phyloP scores from a whole-genome alignment of 2,113 vertebrate genomes.

The Tylochromis polylepis region DNA sequence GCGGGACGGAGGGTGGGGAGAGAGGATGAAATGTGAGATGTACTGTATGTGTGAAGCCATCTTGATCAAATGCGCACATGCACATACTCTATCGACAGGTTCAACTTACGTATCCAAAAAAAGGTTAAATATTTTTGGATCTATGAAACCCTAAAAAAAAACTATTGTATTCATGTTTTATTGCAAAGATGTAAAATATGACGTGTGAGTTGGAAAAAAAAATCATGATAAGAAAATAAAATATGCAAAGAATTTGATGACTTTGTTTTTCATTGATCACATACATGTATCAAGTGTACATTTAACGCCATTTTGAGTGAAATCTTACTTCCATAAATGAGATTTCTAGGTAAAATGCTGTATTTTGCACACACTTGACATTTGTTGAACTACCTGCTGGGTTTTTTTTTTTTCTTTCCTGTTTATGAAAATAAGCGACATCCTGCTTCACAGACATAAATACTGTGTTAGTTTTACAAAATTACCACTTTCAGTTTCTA shows the following conservation, averaged over 20 bases:
- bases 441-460: background rate
- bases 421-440: background rate
- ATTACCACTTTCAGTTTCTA: background rate
- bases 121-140: conserved; percentile 97
- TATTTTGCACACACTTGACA: background rate
- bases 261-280: conserved; percentile 67
- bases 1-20: conserved; percentile 53
- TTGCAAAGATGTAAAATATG: conserved; percentile 99
- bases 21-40: conserved; percentile 36
- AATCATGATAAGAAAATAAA: conserved; percentile 89
- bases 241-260: conserved; percentile 97
- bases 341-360: background rate
- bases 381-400: background rate
- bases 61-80: conserved; percentile 76
- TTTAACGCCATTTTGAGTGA: background rate
- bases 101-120: conserved; percentile 72
- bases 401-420: background rate
- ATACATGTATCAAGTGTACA: background rate
- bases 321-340: background rate
- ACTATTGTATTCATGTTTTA: conserved; percentile 99
- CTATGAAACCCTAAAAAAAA: conserved; percentile 90
- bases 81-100: conserved; percentile 68
- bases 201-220: conserved; percentile 94
- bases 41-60: conserved; percentile 79
- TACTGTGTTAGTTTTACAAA: background rate